Evolutionary conservation across 30 jellyfish, hydroid and myxozoan species (phyloP).

Genomic region (Rhopilema esculentum): DNA sequence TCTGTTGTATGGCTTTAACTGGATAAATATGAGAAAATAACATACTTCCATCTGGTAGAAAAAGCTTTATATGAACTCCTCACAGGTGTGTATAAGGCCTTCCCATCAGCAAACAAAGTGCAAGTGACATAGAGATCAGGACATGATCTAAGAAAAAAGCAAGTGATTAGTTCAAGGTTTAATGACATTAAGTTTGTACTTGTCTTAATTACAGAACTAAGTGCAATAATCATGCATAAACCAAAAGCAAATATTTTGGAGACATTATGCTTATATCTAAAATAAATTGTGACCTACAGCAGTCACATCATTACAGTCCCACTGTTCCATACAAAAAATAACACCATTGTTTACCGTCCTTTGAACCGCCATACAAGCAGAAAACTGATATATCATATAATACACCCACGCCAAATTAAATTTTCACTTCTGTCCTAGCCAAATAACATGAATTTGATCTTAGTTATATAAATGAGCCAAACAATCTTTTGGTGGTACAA

Average conservation of each 20-base stretch:
- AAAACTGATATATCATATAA: too few relatives aligned
- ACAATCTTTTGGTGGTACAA: too few relatives aligned
- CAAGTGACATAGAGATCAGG: slow-evolving; percentile 95
- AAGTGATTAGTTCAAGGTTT: too few relatives aligned
- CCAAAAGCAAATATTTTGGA: not conserved
- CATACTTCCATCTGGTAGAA: slow-evolving; percentile 98
- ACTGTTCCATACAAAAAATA: too few relatives aligned
- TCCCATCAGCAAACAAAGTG: slow-evolving; percentile 84
- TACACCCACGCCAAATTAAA: too few relatives aligned
- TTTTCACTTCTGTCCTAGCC: too few relatives aligned
- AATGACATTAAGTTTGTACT: not conserved
- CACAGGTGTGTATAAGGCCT: slow-evolving; percentile 79
- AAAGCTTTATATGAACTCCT: slow-evolving; percentile 90
- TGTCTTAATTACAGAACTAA: not conserved
- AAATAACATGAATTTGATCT: too few relatives aligned
- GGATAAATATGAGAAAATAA: not conserved
- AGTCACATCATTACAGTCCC: too few relatives aligned
- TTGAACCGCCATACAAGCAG: too few relatives aligned
- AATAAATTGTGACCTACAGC: too few relatives aligned
- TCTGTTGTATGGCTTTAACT: not conserved
- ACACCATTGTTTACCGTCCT: too few relatives aligned
- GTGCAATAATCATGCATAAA: not conserved
- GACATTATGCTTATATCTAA: not conserved
- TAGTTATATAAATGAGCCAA: too few relatives aligned
- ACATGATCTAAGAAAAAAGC: slow-evolving; percentile 70